A percentile compares a stretch with the other conserved stretches of the same genome.
These are phyloP conservation scores for Eupelmus urozonus DNA, from an alignment of 2,888 invertebrate genomes.

Conservation along the genomic window DNA sequence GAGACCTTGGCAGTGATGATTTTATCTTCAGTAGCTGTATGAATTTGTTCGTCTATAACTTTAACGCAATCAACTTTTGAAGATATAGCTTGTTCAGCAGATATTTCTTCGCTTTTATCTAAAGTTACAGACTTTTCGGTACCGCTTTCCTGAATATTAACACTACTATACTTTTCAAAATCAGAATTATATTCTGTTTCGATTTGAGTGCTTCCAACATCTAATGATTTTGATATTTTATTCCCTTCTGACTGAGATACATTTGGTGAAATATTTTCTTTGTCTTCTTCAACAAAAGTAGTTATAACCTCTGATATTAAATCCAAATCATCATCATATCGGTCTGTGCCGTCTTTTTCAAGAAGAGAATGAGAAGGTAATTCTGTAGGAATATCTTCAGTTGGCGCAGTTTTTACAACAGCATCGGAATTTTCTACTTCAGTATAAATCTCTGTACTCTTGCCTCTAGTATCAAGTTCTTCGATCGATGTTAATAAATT, in stretches of 20 bases:
- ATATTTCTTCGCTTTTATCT: constrained; percentile 5
- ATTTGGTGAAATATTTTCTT: constrained; percentile 39
- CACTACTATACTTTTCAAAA: constrained; percentile 41
- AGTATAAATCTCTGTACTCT: constrained; percentile 70
- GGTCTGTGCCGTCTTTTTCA: not conserved
- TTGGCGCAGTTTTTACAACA: constrained; percentile 19
- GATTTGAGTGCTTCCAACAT: constrained; percentile 37
- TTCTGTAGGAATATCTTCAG: constrained; percentile 54
- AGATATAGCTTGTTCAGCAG: not conserved
- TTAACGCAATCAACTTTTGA: not conserved
- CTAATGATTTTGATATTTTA: constrained; percentile 40
- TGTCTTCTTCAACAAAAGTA: constrained; percentile 58
- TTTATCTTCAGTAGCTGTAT: not conserved
- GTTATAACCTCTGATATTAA: constrained; percentile 67
- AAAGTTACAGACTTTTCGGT: not conserved
- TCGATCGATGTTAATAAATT: constrained; percentile 58
- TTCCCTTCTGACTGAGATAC: constrained; percentile 33
- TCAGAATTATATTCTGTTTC: constrained; percentile 27
- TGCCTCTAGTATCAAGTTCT: constrained; percentile 70
- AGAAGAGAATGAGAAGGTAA: constrained; percentile 64
- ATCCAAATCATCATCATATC: constrained; percentile 62
- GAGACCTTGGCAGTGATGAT: not conserved
- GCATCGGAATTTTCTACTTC: constrained; percentile 71
- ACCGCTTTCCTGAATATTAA: constrained; percentile 9
- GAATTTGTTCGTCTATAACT: not conserved